Percentiles rank a stretch among this genome's conserved stretches.
These are phyloP conservation scores for Leptarthrus brevirostris DNA, from an alignment of 2,888 invertebrate genomes.

Conservation along the genomic window DNA sequence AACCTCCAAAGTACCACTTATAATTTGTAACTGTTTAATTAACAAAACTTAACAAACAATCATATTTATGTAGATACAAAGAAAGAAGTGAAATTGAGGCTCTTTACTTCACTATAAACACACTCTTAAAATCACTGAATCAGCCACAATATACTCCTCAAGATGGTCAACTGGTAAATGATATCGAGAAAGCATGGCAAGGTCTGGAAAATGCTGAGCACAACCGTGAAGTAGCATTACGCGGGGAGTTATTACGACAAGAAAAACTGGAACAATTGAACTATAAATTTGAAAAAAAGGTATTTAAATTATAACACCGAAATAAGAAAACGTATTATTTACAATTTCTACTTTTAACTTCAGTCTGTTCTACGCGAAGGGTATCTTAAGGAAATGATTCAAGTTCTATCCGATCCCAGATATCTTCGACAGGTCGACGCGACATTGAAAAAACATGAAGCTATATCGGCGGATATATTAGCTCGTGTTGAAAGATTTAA, in stretches of 20 bases:
- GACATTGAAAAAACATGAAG: constrained; percentile 97
- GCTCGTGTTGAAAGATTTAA: constrained; percentile 94
- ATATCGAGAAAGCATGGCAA: constrained; percentile 96
- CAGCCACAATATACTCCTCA: constrained; percentile 87
- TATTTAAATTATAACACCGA: constrained; percentile 58
- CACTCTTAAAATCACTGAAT: constrained; percentile 92
- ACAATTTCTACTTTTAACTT: constrained; percentile 51
- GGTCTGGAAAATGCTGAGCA: constrained; percentile 93
- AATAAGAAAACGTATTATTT: constrained; percentile 25
- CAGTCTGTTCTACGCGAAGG: constrained; percentile 91
- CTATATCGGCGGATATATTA: constrained; percentile 95
- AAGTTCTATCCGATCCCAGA: constrained; percentile 90
- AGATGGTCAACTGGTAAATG: constrained; percentile 92
- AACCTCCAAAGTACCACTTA: constrained; percentile 96
- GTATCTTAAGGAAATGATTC: constrained; percentile 97
- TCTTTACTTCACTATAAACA: constrained; percentile 95
- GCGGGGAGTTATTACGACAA: constrained; percentile 90
- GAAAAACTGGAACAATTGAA: constrained; percentile 94
- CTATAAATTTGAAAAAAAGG: constrained; percentile 95
- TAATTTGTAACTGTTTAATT: too few species aligned
- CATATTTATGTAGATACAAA: constrained; percentile 87
- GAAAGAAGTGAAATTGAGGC: constrained; percentile 98
- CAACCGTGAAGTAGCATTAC: constrained; percentile 88
- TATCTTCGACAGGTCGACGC: constrained; percentile 95
- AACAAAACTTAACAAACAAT: neutral